Evolutionary conservation across 2,888 invertebrate species (phyloP).

Genomic region (Rhynchonema sp.): DNA sequence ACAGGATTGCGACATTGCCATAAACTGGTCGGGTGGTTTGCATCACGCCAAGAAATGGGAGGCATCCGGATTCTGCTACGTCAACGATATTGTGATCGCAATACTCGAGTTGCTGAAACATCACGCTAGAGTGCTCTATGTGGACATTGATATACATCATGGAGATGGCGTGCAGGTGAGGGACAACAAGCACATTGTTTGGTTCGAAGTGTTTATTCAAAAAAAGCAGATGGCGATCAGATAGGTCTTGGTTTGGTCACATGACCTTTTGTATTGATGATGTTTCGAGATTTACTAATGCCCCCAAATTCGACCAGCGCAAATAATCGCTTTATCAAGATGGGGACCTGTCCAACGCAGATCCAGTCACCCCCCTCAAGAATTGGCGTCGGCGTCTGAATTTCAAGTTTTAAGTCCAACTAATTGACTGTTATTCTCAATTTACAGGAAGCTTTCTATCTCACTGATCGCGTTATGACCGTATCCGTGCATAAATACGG

Average conservation of each 20-base stretch:
- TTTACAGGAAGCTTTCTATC: slow-evolving; percentile 24
- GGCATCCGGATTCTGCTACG: slow-evolving; percentile 97
- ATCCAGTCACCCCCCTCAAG: no score
- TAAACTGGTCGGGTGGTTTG: slow-evolving; percentile 96
- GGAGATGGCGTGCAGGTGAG: slow-evolving; percentile 73
- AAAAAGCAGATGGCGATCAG: no score
- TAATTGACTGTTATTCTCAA: no score
- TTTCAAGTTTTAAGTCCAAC: no score
- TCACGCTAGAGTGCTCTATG: slow-evolving; percentile 54
- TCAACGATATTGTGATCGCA: slow-evolving; percentile 94
- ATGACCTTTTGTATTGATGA: no score
- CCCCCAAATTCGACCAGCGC: no score
- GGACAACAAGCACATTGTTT: neutral
- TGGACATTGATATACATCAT: slow-evolving; percentile 97
- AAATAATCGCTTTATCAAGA: no score
- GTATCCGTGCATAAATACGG: slow-evolving; percentile 98
- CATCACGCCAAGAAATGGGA: slow-evolving; percentile 94
- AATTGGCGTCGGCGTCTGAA: no score
- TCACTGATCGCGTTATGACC: slow-evolving; percentile 56
- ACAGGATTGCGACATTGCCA: slow-evolving; percentile 61
- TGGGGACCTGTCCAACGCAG: no score
- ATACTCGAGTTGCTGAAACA: slow-evolving; percentile 67
- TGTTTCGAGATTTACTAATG: no score
- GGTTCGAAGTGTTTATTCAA: no score
- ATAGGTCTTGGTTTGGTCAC: no score